These are phyloP conservation scores for Neodontobutis hainanensis DNA, from an alignment of 2,113 vertebrate species.

Conservation along the genomic window DNA sequence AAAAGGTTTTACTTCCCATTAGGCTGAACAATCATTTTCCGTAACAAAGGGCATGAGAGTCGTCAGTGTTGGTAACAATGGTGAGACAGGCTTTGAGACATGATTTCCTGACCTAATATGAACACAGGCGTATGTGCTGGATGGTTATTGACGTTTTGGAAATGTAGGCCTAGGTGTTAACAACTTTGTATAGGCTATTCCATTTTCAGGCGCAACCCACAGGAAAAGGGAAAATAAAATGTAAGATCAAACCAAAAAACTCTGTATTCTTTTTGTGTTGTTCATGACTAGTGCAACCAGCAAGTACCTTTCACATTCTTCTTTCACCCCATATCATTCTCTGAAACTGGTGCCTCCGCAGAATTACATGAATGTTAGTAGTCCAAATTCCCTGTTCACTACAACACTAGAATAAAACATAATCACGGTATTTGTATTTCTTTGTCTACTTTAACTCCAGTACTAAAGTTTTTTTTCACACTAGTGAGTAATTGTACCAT, in stretches of 20 bases:
- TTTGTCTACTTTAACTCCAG: not conserved
- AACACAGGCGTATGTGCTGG: not conserved
- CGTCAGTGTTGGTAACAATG: not conserved
- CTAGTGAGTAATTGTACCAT: slow-evolving; percentile 22
- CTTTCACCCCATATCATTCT: no score
- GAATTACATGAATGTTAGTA: no score
- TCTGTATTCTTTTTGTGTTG: not conserved
- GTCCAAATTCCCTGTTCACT: no score
- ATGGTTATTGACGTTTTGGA: not conserved
- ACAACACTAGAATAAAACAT: no score
- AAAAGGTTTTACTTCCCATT: not conserved
- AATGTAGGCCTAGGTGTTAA: not conserved
- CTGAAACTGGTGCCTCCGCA: no score
- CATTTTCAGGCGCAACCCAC: not conserved
- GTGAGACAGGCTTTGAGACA: not conserved
- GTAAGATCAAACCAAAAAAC: not conserved
- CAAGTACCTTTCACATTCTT: no score
- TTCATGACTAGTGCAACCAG: not conserved
- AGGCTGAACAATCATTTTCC: not conserved
- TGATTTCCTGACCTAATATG: not conserved
- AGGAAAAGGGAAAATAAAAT: not conserved
- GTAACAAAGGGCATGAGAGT: slow-evolving; percentile 7
- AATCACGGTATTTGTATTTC: no score
- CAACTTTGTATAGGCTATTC: not conserved
- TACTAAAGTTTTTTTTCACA: not conserved